These are phyloP conservation scores for Mormyrus hasselquistii DNA, from an alignment of 2,797 vertebrate species.

Conservation along the genomic window DNA sequence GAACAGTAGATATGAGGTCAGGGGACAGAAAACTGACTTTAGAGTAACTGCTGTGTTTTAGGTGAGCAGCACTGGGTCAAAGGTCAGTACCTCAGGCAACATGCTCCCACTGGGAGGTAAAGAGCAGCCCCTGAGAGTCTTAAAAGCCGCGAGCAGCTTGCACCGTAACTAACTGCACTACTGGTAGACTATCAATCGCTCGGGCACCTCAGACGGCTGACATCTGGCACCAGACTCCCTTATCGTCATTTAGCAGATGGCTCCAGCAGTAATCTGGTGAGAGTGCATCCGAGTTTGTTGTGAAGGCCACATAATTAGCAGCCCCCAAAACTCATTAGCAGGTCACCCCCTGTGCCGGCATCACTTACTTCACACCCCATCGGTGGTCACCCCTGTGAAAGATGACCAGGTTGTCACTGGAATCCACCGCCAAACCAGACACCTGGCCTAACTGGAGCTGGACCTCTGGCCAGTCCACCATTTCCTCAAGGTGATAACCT, in stretches of 20 bases:
- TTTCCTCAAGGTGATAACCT: conserved; percentile 81
- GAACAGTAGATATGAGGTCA: not conserved
- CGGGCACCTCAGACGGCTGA: not conserved
- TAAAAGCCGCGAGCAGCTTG: not conserved
- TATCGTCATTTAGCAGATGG: not conserved
- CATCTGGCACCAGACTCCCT: conserved; percentile 1
- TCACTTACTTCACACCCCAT: conserved; percentile 82
- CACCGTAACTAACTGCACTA: not conserved
- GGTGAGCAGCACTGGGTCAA: not conserved
- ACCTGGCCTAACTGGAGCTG: conserved; percentile 82
- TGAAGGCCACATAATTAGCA: not conserved
- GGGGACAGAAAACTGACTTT: not conserved
- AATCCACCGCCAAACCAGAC: conserved; percentile 85
- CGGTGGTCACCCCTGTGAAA: conserved; percentile 89
- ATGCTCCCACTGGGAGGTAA: not conserved
- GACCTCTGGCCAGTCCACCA: conserved; percentile 71
- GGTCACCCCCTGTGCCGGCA: not conserved
- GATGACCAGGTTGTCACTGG: conserved; percentile 78
- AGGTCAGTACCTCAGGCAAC: not conserved
- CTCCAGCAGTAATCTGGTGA: not conserved
- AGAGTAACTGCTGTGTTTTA: not conserved
- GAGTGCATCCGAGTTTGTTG: not conserved
- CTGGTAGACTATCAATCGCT: not conserved
- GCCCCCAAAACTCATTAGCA: not conserved
- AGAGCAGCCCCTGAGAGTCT: not conserved